A percentile compares a stretch with the other conserved stretches of the same genome.
These are phyloP conservation scores for Willowsia nigromaculata DNA, from an alignment of 2,888 invertebrate species.

Conservation along the genomic window DNA sequence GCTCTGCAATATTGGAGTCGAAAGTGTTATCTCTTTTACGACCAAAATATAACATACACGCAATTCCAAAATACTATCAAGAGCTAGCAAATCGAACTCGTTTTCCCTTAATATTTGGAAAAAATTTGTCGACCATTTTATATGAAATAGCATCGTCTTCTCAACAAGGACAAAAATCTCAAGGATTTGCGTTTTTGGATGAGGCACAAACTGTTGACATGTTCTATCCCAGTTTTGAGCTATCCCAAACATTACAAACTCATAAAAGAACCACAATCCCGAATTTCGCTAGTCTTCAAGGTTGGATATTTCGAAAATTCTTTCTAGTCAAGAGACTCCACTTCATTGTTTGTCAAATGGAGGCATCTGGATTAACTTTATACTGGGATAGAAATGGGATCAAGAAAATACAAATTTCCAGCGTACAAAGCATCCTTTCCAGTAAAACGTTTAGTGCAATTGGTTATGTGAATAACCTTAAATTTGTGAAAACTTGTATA, in stretches of 20 bases:
- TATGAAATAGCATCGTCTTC: background rate
- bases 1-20: background rate
- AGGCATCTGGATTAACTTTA: background rate
- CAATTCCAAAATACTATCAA: background rate
- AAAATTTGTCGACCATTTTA: background rate
- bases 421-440: background rate
- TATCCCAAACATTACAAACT: background rate
- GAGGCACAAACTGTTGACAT: background rate
- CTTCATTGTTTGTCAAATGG: background rate
- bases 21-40: background rate
- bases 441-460: background rate
- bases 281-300: background rate
- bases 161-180: background rate
- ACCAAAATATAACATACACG: background rate
- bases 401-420: background rate
- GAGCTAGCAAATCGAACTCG: background rate
- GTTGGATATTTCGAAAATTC: background rate
- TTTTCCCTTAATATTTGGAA: background rate
- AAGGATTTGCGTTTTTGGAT: slow-evolving; percentile 24
- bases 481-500: background rate
- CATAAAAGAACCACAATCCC: background rate
- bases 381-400: background rate
- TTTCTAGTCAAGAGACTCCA: background rate
- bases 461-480: background rate
- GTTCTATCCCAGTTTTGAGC: background rate